Conservation (phyloP, 1,140 invertebrate genomes). For the Drosophila miranda region DNA sequence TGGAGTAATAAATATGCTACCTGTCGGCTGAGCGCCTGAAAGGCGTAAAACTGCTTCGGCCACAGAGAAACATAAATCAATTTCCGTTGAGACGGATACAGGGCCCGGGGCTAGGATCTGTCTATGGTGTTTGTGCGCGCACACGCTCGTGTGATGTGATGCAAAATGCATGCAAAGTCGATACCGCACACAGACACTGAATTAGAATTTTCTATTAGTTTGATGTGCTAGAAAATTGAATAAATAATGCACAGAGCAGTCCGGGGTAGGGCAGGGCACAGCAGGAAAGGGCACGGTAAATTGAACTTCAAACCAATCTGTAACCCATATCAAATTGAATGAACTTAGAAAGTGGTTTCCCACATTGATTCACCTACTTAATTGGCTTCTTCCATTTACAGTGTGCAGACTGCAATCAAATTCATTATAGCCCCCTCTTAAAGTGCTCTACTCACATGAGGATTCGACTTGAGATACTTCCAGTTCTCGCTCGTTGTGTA, state of each 20-base stretch:
- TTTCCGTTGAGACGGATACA: slow-evolving; percentile 33
- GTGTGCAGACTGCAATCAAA: slow-evolving; percentile 11
- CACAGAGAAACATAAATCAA: slow-evolving; percentile 52
- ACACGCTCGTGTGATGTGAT: slow-evolving; percentile 17
- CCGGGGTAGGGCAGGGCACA: background rate
- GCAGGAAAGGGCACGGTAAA: background rate
- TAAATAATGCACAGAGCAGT: slow-evolving; percentile 49
- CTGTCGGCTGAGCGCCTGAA: slow-evolving; percentile 54
- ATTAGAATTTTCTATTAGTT: slow-evolving; percentile 68
- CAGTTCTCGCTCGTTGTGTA: slow-evolving; percentile 93
- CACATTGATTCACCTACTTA: too few relatives aligned
- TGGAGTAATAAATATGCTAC: slow-evolving; percentile 69
- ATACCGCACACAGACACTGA: slow-evolving; percentile 23
- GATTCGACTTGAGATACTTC: slow-evolving; percentile 87
- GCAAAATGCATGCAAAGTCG: slow-evolving; percentile 61
- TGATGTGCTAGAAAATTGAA: slow-evolving; percentile 64
- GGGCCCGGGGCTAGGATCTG: too few relatives aligned
- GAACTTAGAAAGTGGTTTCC: background rate
- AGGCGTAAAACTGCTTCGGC: slow-evolving; percentile 60
- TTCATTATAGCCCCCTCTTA: background rate
- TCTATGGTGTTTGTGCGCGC: background rate
- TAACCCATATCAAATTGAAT: slow-evolving; percentile 13
- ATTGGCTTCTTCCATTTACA: too few relatives aligned
- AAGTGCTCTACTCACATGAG: slow-evolving; percentile 84
- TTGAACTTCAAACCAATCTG: slow-evolving; percentile 21